phyloP scores from a whole-genome alignment of 2,797 vertebrate species.

The Poeciliopsis presidionis region DNA sequence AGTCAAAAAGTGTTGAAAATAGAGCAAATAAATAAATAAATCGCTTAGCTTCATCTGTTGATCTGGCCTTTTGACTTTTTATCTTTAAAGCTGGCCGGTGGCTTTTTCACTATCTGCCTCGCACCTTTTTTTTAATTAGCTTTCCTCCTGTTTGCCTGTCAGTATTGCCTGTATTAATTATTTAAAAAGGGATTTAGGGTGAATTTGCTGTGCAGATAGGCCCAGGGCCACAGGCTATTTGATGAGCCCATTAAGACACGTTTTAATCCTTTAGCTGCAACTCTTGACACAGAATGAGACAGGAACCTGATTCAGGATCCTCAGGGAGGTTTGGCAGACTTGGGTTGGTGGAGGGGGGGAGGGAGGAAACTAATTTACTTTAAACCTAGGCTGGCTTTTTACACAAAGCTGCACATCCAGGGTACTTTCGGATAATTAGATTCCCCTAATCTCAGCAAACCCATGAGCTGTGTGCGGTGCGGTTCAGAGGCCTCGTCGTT shows the following conservation, averaged over 20 bases:
- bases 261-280: conserved; percentile 37
- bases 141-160: conserved; percentile 43
- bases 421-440: conserved; percentile 51
- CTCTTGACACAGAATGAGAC: conserved; percentile 37
- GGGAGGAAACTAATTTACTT: conserved; percentile 34
- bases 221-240: conserved; percentile 30
- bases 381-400: conserved; percentile 20
- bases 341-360: background rate
- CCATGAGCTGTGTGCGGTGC: conserved; percentile 26
- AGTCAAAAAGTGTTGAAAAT: background rate
- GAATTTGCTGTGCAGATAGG: conserved; percentile 51
- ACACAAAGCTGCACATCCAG: conserved; percentile 11
- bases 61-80: conserved; percentile 32
- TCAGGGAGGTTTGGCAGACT: conserved; percentile 24
- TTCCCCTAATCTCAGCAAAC: conserved; percentile 37
- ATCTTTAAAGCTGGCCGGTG: conserved; percentile 21
- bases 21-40: conserved; percentile 4
- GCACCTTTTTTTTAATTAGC: conserved; percentile 55
- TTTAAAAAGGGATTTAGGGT: conserved; percentile 54
- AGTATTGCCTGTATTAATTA: conserved; percentile 60
- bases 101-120: conserved; percentile 41
- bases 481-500: conserved; percentile 51
- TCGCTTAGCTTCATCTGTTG: conserved; percentile 19
- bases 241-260: conserved; percentile 38
- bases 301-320: conserved; percentile 28